Base-by-base conservation (phyloP, 2,888 invertebrate genomes). In the Dynastes tityus region DNA sequence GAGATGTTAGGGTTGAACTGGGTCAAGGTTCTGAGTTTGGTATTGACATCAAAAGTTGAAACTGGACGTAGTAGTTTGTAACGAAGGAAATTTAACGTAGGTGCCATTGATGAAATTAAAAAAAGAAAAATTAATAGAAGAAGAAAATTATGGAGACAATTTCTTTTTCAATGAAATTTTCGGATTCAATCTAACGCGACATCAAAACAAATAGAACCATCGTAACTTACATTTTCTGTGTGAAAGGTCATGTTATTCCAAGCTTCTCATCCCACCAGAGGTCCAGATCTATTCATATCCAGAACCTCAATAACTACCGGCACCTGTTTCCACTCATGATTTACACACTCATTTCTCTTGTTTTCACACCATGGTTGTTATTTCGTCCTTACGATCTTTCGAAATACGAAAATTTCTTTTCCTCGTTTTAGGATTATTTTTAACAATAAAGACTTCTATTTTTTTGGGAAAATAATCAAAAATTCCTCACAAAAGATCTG, bases 201-300 rank as follows among this genome's bases (percentile, higher is more conserved):
- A 22, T 65, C 45, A 22, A 65, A 65, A 45, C 32, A 37, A 65
- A 65, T 13, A 9, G 13, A 40, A 16, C n/a, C 45, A 45, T 11
- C 45, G 11, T 6, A 11, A 65, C 65, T 65, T 64, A 78, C 78
- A 9, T 78, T 63, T 64, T 78, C 64, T 73, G 51, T 78, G 71
- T 71, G 70, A 73, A 64, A 37, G 70, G 49, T 73, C 78, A 78
- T 78, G 78, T 73, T 78, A 78, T 78, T 71, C 68, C 73, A 49
- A 64, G 37, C 63, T 63, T 45, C 73, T 71, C 78, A 78, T 78
- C 71, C 58, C 51, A 49, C 58, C 51, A 29, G 65, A 71, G 78
- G 64, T 71, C 71, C 63, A 71, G 64, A 64, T 53, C n/a, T 27
- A 22, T 16, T 65, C 76, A 76, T 76, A 65, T 53, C 55, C 22